phyloP scores from a whole-genome alignment of 64 coral and sea anemone species.

The Montipora sp. region DNA sequence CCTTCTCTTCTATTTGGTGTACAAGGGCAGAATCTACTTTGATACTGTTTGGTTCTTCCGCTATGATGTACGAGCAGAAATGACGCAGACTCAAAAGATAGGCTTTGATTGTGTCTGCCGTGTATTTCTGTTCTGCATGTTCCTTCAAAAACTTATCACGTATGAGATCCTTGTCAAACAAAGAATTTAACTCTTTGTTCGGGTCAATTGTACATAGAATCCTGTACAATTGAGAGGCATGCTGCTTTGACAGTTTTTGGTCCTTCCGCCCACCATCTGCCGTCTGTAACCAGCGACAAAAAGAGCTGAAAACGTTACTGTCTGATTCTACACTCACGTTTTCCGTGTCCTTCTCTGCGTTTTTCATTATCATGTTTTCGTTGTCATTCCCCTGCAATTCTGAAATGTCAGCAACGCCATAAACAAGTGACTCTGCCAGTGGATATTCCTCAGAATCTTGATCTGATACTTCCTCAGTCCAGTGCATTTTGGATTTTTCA shows the following conservation, averaged over 20 bases:
- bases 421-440: not conserved
- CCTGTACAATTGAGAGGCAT: conserved; percentile 36
- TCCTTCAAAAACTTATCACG: conserved; percentile 40
- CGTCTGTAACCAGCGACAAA: conserved; percentile 44
- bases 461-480: not conserved
- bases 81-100: conserved; percentile 69
- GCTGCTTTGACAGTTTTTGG: conserved; percentile 33
- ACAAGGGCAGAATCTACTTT: not conserved
- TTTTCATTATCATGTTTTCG: not conserved
- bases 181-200: conserved; percentile 8
- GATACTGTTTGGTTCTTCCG: conserved; percentile 45
- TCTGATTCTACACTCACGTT: too few relatives aligned
- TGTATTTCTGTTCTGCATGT: conserved; percentile 49
- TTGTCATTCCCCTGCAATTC: not conserved
- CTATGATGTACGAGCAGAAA: conserved; percentile 59
- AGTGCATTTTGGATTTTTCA: not conserved
- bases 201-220: conserved; percentile 42
- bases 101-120: conserved; percentile 58
- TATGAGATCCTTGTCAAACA: conserved; percentile 43
- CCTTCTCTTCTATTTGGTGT: not conserved
- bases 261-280: conserved; percentile 45
- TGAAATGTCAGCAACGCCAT: not conserved
- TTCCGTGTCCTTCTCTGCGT: too few relatives aligned
- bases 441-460: not conserved
- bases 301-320: not conserved